Conservation (phyloP, 2,888 invertebrate species). For the Rhimphoctona megacephalus region DNA sequence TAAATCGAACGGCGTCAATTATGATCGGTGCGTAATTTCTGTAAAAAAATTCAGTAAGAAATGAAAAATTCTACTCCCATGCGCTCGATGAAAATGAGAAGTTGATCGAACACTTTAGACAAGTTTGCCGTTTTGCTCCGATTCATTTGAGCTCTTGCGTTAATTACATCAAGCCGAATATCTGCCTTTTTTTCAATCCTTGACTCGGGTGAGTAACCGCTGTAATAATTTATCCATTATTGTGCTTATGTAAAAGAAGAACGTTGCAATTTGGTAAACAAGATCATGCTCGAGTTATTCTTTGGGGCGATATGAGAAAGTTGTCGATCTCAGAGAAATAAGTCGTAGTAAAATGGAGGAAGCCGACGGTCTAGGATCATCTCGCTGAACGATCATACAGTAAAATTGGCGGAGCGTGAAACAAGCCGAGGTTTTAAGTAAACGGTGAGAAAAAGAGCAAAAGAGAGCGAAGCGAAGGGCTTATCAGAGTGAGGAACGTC, state of each 20-base stretch:
- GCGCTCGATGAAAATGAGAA: slow-evolving; percentile 19
- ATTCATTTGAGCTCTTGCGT: slow-evolving; percentile 32
- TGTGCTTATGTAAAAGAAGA: slow-evolving; percentile 11
- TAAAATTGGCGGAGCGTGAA: slow-evolving; percentile 47
- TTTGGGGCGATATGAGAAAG: slow-evolving; percentile 48
- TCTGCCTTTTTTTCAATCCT: slow-evolving; percentile 5
- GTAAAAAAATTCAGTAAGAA: not conserved
- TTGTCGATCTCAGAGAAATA: slow-evolving; percentile 22
- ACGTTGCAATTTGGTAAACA: slow-evolving; percentile 22
- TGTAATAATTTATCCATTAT: slow-evolving; percentile 34
- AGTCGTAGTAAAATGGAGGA: slow-evolving; percentile 19
- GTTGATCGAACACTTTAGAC: slow-evolving; percentile 6
- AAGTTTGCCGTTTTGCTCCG: slow-evolving; percentile 25
- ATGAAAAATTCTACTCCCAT: not conserved
- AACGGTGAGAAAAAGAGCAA: slow-evolving; percentile 32
- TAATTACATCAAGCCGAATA: slow-evolving; percentile 34
- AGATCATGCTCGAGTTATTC: slow-evolving; percentile 19
- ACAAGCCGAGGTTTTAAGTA: slow-evolving; percentile 46
- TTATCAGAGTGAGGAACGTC: slow-evolving; percentile 42
- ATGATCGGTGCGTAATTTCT: slow-evolving; percentile 35
- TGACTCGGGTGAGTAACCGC: slow-evolving; percentile 49
- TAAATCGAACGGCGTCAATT: slow-evolving; percentile 24
- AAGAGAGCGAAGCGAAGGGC: slow-evolving; percentile 23
- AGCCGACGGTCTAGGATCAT: slow-evolving; percentile 48
- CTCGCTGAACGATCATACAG: slow-evolving; percentile 39